These are phyloP conservation scores for Zoanthus solanderi DNA, from an alignment of 92 coral and sea anemone species.

Conservation along the genomic window DNA sequence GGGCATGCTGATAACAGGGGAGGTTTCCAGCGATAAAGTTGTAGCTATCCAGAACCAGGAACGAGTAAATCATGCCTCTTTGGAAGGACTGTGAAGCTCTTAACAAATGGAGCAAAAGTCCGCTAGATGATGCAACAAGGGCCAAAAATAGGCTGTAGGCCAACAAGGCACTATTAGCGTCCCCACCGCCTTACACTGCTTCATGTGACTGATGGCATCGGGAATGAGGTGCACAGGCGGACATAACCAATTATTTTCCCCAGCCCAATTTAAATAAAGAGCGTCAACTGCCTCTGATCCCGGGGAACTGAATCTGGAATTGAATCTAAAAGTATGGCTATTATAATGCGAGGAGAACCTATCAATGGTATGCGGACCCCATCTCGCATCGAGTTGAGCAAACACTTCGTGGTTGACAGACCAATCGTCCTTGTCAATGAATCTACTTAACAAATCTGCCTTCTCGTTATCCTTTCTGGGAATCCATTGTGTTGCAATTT, in stretches of 20 bases:
- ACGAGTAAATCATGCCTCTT: conserved; percentile 29
- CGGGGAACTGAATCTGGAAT: conserved; percentile 6
- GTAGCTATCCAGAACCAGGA: conserved; percentile 39
- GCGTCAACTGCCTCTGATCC: conserved; percentile 18
- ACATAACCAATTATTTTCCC: conserved; percentile 4
- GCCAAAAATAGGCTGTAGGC: conserved; percentile 6
- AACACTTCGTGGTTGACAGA: conserved; percentile 33
- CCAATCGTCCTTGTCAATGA: conserved; percentile 50
- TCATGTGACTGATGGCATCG: not conserved
- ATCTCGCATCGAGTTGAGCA: not conserved
- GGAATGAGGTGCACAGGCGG: conserved; percentile 3
- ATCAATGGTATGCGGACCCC: conserved; percentile 12
- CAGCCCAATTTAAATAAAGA: not conserved
- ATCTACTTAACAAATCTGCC: conserved; percentile 42
- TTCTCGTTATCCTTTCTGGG: conserved; percentile 42
- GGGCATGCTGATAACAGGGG: conserved; percentile 15
- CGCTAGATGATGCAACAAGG: conserved; percentile 16
- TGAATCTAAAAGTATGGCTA: not conserved
- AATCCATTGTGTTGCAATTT: conserved; percentile 40
- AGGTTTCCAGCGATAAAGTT: not conserved
- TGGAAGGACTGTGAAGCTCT: not conserved
- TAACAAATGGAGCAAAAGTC: conserved; percentile 21
- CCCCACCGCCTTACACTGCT: conserved; percentile 20
- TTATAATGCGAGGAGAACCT: conserved; percentile 16
- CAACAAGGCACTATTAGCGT: conserved; percentile 15